phyloP scores from a whole-genome alignment of 2,888 invertebrate genomes.

The Pherbina coryleti region DNA sequence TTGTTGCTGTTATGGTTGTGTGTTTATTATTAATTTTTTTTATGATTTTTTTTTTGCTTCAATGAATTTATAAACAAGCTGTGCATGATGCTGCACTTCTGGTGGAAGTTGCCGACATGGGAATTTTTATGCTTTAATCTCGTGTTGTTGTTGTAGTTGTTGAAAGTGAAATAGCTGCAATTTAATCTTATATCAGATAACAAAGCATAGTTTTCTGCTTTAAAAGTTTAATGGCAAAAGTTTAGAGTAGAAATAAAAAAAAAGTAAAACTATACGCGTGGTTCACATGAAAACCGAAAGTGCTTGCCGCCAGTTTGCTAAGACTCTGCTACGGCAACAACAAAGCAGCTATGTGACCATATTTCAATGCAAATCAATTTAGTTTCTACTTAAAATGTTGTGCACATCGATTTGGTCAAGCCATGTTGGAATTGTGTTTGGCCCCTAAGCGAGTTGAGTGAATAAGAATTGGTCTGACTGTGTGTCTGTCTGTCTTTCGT shows the following conservation, averaged over 20 bases:
- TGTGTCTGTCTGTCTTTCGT: neutral
- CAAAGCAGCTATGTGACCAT: too few relatives aligned
- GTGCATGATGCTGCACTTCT: conserved; percentile 27
- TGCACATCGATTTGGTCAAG: neutral
- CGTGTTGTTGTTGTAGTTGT: neutral
- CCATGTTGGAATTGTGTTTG: neutral
- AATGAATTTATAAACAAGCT: neutral
- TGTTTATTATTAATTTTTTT: neutral
- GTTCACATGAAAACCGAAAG: conserved; percentile 15
- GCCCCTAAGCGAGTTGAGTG: neutral
- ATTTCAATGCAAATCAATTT: too few relatives aligned
- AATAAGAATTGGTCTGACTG: neutral
- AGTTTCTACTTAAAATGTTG: neutral
- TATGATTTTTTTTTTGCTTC: neutral
- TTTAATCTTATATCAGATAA: neutral
- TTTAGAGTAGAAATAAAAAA: neutral
- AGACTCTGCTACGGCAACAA: too few relatives aligned
- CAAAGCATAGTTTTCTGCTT: too few relatives aligned
- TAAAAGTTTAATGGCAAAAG: neutral
- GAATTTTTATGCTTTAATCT: neutral
- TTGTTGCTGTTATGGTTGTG: neutral
- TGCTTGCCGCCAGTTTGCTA: neutral
- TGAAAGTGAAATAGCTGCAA: conserved; percentile 4
- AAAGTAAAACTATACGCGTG: too few relatives aligned
- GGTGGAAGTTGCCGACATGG: conserved; percentile 8